Conservation (phyloP, 1,140 invertebrate genomes). For the Oreohelix idahoensis region DNA sequence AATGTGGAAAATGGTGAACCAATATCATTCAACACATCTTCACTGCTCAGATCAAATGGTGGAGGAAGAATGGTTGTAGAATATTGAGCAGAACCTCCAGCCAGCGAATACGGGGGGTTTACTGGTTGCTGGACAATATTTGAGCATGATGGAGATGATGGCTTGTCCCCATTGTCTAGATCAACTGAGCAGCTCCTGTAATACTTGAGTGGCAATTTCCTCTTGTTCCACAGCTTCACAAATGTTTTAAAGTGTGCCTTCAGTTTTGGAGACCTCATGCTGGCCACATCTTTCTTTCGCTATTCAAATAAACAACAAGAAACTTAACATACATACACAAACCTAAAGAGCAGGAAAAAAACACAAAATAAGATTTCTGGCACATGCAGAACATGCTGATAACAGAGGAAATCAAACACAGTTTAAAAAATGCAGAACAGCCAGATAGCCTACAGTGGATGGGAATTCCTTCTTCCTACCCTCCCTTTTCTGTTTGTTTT, state of each 20-base stretch:
- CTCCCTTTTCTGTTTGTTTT: too few species aligned
- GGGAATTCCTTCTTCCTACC: too few species aligned
- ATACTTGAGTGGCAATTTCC: conserved; percentile 50
- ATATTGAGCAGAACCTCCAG: background rate
- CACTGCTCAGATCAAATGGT: conserved; percentile 22
- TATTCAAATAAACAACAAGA: conserved; percentile 39
- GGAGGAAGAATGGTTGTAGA: background rate
- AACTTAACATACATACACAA: too few species aligned
- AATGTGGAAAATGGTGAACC: conserved; percentile 61
- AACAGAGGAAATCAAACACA: too few species aligned
- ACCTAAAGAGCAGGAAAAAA: too few species aligned
- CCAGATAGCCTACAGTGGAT: too few species aligned
- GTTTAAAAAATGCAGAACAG: too few species aligned
- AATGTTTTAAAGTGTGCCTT: conserved; percentile 56
- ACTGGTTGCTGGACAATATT: background rate
- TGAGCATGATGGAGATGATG: background rate
- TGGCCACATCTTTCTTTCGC: conserved; percentile 52
- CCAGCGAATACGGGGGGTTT: background rate
- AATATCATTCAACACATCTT: conserved; percentile 32
- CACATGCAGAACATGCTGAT: too few species aligned
- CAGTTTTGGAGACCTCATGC: conserved; percentile 56
- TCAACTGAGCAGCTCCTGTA: conserved; percentile 14
- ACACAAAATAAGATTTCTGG: too few species aligned
- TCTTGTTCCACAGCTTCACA: conserved; percentile 62
- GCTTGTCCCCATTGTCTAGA: conserved; percentile 6